Evolutionary conservation across 2,113 vertebrate genomes (phyloP).

Genomic region (Panthera leo): DNA sequence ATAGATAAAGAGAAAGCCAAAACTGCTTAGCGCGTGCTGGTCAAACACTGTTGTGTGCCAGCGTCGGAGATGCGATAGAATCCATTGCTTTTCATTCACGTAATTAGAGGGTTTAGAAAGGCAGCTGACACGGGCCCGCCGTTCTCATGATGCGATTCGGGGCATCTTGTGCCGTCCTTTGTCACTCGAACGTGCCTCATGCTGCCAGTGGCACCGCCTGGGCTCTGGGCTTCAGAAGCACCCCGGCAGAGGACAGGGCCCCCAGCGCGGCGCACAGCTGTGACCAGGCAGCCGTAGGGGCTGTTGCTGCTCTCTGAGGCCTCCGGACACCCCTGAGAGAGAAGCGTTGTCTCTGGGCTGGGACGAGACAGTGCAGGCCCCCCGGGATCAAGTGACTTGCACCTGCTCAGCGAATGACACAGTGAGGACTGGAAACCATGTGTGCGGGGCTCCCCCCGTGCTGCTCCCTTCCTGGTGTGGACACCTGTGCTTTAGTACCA

Average conservation of each 20-base stretch:
- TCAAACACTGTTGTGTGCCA: background rate
- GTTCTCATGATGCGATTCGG: background rate
- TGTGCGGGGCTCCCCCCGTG: rapidly evolving
- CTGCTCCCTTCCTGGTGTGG: background rate
- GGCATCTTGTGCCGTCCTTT: background rate
- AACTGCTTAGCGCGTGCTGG: background rate
- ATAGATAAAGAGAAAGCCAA: background rate
- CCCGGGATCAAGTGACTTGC: rapidly evolving
- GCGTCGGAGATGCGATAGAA: background rate
- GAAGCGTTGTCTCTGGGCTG: background rate
- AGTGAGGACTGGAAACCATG: background rate
- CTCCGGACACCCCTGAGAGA: background rate
- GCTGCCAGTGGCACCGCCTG: background rate
- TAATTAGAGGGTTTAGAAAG: background rate
- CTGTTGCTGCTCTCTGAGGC: background rate
- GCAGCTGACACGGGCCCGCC: background rate
- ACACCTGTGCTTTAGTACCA: background rate
- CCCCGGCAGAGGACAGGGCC: background rate
- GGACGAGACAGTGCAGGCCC: background rate
- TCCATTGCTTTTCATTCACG: background rate
- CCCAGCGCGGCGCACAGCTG: rapidly evolving
- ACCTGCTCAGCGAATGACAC: background rate
- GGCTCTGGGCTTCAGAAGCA: background rate
- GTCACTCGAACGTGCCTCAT: background rate
- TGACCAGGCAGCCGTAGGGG: rapidly evolving